phyloP scores from a whole-genome alignment of 2,888 invertebrate genomes.

The Lasioglossum vierecki region DNA sequence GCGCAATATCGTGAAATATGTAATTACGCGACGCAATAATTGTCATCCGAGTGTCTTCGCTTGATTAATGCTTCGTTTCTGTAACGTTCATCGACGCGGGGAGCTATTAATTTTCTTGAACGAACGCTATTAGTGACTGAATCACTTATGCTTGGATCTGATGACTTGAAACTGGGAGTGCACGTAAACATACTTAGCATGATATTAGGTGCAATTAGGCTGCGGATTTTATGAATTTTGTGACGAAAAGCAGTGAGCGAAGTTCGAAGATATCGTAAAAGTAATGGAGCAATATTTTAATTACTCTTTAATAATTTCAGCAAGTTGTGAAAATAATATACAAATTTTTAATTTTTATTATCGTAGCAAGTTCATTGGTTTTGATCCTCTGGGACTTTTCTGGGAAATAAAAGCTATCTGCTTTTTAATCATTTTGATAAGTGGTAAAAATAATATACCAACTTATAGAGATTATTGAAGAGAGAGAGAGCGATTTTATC shows the following conservation, averaged over 20 bases:
- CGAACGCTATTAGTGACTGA: conserved; percentile 29
- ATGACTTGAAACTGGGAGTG: background rate
- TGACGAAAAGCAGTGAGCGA: background rate
- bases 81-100: conserved; percentile 29
- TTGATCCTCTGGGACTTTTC: too few species aligned
- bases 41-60: conserved; percentile 13
- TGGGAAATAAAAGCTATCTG: too few species aligned
- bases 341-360: too few species aligned
- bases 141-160: conserved; percentile 23
- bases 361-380: too few species aligned
- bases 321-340: too few species aligned
- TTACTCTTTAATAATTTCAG: too few species aligned
- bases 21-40: conserved; percentile 21
- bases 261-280: background rate
- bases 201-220: background rate
- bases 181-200: background rate
- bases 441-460: background rate
- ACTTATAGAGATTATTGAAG: background rate
- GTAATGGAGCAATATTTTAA: too few species aligned
- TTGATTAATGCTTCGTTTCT: conserved; percentile 44
- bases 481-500: too few species aligned
- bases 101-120: conserved; percentile 42
- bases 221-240: background rate
- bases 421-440: too few species aligned
- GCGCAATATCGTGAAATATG: conserved; percentile 6